Conservation (phyloP, 1,140 invertebrate genomes). For the Hylaeus volcanicus region DNA sequence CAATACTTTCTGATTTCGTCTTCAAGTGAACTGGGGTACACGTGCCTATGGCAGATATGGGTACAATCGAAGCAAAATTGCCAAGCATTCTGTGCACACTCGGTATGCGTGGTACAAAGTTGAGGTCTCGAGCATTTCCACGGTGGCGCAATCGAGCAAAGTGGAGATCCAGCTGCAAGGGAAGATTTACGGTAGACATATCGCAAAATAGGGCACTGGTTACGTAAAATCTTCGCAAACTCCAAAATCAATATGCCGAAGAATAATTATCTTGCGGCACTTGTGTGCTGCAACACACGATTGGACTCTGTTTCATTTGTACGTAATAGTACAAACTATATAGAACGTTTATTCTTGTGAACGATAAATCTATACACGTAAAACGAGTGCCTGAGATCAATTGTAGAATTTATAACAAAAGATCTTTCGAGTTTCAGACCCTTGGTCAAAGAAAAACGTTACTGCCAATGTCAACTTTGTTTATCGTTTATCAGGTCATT, state of each 20-base stretch:
- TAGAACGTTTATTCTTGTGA: no score
- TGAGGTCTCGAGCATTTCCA: conserved; percentile 9
- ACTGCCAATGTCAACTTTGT: no score
- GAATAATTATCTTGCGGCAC: background rate
- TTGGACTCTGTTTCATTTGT: no score
- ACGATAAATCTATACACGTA: no score
- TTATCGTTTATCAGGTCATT: no score
- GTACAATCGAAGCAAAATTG: conserved; percentile 17
- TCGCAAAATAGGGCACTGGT: conserved; percentile 20
- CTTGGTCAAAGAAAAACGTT: no score
- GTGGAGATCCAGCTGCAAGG: background rate
- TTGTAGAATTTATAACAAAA: no score
- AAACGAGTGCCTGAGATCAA: no score
- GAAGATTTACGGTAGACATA: background rate
- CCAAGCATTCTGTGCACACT: background rate
- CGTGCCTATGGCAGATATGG: conserved; percentile 7
- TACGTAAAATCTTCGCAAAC: conserved; percentile 36
- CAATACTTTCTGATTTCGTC: no score
- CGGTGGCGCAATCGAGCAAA: background rate
- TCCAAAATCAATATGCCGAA: conserved; percentile 14
- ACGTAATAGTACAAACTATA: no score
- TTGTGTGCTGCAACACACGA: no score
- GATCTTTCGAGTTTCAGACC: no score
- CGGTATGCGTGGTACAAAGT: conserved; percentile 5
- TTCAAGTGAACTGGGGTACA: conserved; percentile 1